Percentiles rank a stretch among this genome's conserved stretches.
phyloP scores from a whole-genome alignment of 2,888 invertebrate species.

The Pyrochroa serraticornis region DNA sequence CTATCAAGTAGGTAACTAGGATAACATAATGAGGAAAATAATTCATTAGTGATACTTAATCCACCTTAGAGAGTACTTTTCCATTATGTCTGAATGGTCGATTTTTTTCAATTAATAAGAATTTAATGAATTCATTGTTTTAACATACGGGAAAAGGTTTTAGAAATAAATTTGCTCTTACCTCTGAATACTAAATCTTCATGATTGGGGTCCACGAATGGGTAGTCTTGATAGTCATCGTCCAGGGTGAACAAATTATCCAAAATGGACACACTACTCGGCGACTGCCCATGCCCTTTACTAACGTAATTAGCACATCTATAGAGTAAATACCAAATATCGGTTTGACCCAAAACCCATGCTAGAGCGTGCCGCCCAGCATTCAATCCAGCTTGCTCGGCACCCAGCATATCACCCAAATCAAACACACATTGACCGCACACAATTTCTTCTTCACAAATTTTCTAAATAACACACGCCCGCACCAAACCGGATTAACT shows the following conservation, averaged over 20 bases:
- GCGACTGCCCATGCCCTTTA: conserved; percentile 56
- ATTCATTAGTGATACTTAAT: no score
- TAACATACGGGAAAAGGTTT: no score
- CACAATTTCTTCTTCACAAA: not conserved
- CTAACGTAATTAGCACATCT: conserved; percentile 65
- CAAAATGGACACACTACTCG: conserved; percentile 64
- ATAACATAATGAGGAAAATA: no score
- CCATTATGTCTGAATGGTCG: no score
- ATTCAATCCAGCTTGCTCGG: conserved; percentile 48
- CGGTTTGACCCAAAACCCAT: conserved; percentile 69
- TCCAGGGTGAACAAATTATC: conserved; percentile 70
- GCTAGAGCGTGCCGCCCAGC: conserved; percentile 56
- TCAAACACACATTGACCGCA: not conserved
- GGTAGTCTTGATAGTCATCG: conserved; percentile 48
- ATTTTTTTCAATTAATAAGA: no score
- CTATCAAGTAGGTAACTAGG: no score
- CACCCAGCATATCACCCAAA: conserved; percentile 47
- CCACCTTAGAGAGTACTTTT: no score
- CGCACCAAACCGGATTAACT: not conserved
- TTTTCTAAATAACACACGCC: conserved; percentile 2
- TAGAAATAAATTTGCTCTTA: conserved; percentile 15
- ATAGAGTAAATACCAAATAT: conserved; percentile 67
- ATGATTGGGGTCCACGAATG: conserved; percentile 32
- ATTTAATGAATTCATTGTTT: no score
- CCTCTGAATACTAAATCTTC: conserved; percentile 23